phyloP scores from a whole-genome alignment of 2,113 vertebrate species.

The Erythrolamprus reginae region DNA sequence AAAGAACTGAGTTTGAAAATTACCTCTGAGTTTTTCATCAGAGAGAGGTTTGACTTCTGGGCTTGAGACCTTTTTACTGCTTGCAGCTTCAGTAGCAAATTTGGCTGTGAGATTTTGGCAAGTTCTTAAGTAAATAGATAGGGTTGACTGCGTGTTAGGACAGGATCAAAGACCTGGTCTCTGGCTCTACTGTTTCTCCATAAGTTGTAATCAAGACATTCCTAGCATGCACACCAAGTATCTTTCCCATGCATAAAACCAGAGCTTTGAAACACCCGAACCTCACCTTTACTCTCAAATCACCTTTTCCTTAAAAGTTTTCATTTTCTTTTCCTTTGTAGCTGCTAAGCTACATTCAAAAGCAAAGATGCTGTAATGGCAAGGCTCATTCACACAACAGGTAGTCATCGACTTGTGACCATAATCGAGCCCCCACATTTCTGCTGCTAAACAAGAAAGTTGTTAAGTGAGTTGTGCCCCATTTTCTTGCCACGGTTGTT shows the following conservation, averaged over 20 bases:
- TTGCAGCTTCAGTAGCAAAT: background rate
- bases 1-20: background rate
- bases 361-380: background rate
- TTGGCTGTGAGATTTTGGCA: background rate
- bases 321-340: background rate
- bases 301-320: background rate
- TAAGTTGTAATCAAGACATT: background rate
- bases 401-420: background rate
- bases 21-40: background rate
- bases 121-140: background rate
- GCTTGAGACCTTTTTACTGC: background rate
- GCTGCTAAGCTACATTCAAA: background rate
- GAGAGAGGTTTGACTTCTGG: constrained; percentile 1
- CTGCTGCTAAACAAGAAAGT: background rate
- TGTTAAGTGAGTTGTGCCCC: background rate
- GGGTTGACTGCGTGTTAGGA: background rate
- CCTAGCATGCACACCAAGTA: background rate
- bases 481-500: background rate
- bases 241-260: background rate
- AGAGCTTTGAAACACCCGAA: background rate
- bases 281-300: background rate
- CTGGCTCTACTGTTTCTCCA: background rate
- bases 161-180: background rate
- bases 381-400: background rate
- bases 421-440: background rate